Percentiles rank a stretch among this genome's conserved stretches.
These are phyloP conservation scores for Caenorhabditis virilis DNA, from an alignment of 2,888 invertebrate species.

Conservation along the genomic window DNA sequence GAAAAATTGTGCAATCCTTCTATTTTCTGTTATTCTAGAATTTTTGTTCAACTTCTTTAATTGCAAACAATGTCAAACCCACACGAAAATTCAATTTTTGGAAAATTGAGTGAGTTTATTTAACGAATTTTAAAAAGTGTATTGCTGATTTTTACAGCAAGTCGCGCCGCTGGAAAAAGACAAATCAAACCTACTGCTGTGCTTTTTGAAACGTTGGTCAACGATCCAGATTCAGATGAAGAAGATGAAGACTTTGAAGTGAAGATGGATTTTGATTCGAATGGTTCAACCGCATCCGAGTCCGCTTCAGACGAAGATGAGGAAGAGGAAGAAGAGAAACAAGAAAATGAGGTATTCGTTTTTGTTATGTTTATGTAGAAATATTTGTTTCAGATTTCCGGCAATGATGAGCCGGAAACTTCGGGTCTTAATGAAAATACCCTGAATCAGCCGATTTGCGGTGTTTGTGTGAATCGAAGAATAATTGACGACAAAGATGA, in stretches of 20 bases:
- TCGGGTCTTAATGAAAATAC: too few relatives aligned
- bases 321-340: constrained; percentile 53
- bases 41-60: background rate
- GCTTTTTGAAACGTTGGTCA: constrained; percentile 25
- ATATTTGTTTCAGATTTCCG: too few relatives aligned
- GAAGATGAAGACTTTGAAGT: constrained; percentile 60
- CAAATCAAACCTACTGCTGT: constrained; percentile 63
- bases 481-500: constrained; percentile 31
- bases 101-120: constrained; percentile 30
- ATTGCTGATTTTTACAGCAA: constrained; percentile 55
- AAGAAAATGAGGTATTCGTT: too few relatives aligned
- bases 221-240: constrained; percentile 54
- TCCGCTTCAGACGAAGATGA: constrained; percentile 5
- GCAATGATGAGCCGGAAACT: too few relatives aligned
- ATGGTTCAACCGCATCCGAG: constrained; percentile 5
- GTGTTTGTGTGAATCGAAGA: constrained; percentile 55
- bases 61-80: constrained; percentile 14
- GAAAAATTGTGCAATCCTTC: too few relatives aligned
- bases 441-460: constrained; percentile 43
- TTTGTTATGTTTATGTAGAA: too few relatives aligned
- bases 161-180: constrained; percentile 64
- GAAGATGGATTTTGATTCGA: constrained; percentile 4
- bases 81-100: constrained; percentile 23
- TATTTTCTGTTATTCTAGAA: too few relatives aligned
- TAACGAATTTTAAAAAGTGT: too few relatives aligned